Percentiles rank a stretch among this genome's conserved stretches.
phyloP scores from a whole-genome alignment of 2,888 invertebrate species.

The Steinernema carpocapsae region DNA sequence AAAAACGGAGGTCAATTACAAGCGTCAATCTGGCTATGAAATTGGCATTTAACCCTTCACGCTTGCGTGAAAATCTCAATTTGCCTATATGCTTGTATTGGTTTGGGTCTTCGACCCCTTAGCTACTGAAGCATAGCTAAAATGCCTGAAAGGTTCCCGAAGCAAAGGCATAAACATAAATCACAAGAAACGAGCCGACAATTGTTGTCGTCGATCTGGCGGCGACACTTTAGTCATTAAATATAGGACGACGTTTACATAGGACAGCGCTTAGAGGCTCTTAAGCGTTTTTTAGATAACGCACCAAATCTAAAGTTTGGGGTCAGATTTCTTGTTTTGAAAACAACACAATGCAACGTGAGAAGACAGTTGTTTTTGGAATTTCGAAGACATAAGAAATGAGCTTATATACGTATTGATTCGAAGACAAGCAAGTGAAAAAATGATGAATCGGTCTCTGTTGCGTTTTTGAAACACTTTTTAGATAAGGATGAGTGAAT shows the following conservation, averaged over 20 bases:
- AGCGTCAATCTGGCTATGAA: neutral
- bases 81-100: neutral
- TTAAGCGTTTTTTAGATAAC: too few species aligned
- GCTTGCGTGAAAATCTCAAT: neutral
- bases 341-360: too few species aligned
- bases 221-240: neutral
- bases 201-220: neutral
- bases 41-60: neutral
- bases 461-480: slow-evolving; percentile 23
- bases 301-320: too few species aligned
- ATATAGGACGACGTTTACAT: too few species aligned
- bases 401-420: neutral
- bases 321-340: too few species aligned
- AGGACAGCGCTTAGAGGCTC: too few species aligned
- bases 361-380: too few species aligned
- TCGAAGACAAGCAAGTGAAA: neutral
- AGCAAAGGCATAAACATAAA: neutral
- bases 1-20: slow-evolving; percentile 25
- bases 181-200: neutral
- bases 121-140: neutral
- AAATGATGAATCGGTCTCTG: slow-evolving; percentile 1
- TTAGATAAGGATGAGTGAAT: slow-evolving; percentile 5
- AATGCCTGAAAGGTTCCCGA: neutral
- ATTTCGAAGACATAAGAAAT: too few species aligned
- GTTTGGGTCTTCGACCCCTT: neutral